Base-by-base conservation (phyloP, 2,113 vertebrate genomes). In the Ancistrus triradiatus region DNA sequence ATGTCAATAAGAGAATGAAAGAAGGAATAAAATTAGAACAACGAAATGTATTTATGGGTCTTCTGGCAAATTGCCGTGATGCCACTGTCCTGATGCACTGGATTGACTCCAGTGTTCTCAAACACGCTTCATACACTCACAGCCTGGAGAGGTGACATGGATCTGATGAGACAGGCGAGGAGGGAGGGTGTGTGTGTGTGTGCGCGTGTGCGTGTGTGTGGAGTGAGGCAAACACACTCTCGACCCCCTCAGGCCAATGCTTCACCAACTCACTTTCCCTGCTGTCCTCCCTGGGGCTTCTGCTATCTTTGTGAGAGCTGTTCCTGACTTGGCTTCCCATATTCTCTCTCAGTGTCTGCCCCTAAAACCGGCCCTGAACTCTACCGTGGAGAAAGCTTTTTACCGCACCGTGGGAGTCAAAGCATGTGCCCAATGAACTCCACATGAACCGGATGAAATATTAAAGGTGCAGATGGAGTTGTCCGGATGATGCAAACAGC, bases 381-480 rank as follows among this genome's bases (percentile, higher is more conserved):
- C 89, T 88, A 93, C 90, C 53, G 68, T 79, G 87, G 88, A 92
- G 90, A 92, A 90, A 91, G 87, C 86, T 92, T 91, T 90, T 83
- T 80, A 68, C 68, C 66, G 74, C 55, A 27, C 64, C 21, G 71
- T 74, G 76, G 75, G 79, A 66, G 79, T 74, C 67, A 61, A 79
- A 78, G 74, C 77, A 75, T 78, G 57, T 57, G 84, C 67, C 84
- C 33, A 81, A 82, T 98, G 93, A 98, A 99, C 95, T 98, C 87
- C 77, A 76, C 81, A 85, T 97, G 95, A 98, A 98, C 96, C 85
- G 87, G 90, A 96, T 99, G 86, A 97, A 98, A 97, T 96, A 99
- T 99, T 98, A 91, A 98, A 89, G 87, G 92, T 91, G 90, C 93
- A 95, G 93, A 98, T 98, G 94, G 95, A 97, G 91, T 90, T 93